Base-by-base conservation (phyloP, 2,113 vertebrate species). In the Callocephalon fimbriatum region DNA sequence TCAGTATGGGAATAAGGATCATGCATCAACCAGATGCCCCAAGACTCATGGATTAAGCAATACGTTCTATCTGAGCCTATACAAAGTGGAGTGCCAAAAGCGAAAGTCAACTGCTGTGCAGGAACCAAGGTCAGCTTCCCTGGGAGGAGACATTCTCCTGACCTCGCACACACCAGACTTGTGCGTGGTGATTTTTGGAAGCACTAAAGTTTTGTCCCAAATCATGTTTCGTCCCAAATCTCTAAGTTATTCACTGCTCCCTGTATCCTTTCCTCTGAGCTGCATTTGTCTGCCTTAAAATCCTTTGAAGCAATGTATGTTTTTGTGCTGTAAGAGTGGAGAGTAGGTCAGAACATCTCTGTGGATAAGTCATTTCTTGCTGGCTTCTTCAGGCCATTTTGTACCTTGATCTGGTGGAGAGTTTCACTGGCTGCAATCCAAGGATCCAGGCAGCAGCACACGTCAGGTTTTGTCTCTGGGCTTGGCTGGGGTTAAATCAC, bases 251-350 rank as follows among this genome's bases (percentile, higher is more conserved):
- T 90, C 37, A 7, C 59, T 74, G 22, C 7, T 86, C 50, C 21
- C 37, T 17, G 2, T 12, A 65, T 40, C 40, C 40, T 29, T 53
- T n/a, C 31, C 61, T 66, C 61, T 62, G 23, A 72, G 7, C n/a
- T 79, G 40, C 6, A 0, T 79, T 84, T 48, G 4, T 72, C 81
- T 65, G 29, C 48, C 54, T 80, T 77, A 40, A 67, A 77, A 63
- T 40, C 10, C 31, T 67, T 51, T 59, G 59, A 63, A 50, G 32
- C 0, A 0, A 19, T 38, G 10, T 7, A 14, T 7, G 32, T 0
- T 58, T 70, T 74, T 72, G 4, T 63, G 68, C 15, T 89, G 21
- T 42, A 38, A 29, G 59, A 77, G 32, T 5, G 17, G 19, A 12
- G 45, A 81, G 37, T 5, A 67, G 29, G 35, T 73, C 68, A 78